Base-by-base conservation (phyloP, 2,113 vertebrate species). In the Antechinus stuartii region DNA sequence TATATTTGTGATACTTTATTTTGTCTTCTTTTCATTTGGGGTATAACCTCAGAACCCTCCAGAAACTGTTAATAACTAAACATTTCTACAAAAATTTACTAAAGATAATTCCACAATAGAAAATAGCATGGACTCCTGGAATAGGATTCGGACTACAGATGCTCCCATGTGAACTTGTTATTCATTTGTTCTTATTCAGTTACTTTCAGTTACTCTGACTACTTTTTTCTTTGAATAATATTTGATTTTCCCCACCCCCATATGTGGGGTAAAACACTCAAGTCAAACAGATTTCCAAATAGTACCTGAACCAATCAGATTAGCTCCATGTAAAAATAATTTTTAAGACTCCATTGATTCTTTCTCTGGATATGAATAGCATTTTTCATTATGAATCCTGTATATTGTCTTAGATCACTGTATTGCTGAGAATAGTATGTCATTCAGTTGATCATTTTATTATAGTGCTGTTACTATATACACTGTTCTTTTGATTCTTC, bases 1-100 rank as follows among this genome's bases (percentile, higher is more conserved):
- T 92, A 94, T 19, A 24, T 95, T 94, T 91, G 91, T 54, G 56
- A 94, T 94, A 76, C 89, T 95, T 95, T 95, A 54, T 95, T 95
- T 54, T 95, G 57, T 84, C n/a, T 93, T 93, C 16, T 54, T 61
- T 96, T 96, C 42, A 61, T 91, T 94, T 95, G 27, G 42, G 56
- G 92, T 55, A 94, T 1, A 27, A 90, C 90, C 25, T 76, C 49
- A 94, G 94, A 93, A 56, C 26, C 92, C 90, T 54, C 61, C 6
- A 92, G 12, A 61, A 68, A 68, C 25, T 93, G 94, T 91, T 95
- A 90, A 89, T 90, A 56, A 49, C n/a, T 49, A n/a, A 10, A 93
- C 2, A 0, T 92, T 94, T 94, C 91, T 35, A 97, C 8, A 93
- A 6, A 96, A 52, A 93, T 89, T 91, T 42, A 16, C 46, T 92